phyloP scores from a whole-genome alignment of 1,140 invertebrate species.

The Drosophila gunungcola region DNA sequence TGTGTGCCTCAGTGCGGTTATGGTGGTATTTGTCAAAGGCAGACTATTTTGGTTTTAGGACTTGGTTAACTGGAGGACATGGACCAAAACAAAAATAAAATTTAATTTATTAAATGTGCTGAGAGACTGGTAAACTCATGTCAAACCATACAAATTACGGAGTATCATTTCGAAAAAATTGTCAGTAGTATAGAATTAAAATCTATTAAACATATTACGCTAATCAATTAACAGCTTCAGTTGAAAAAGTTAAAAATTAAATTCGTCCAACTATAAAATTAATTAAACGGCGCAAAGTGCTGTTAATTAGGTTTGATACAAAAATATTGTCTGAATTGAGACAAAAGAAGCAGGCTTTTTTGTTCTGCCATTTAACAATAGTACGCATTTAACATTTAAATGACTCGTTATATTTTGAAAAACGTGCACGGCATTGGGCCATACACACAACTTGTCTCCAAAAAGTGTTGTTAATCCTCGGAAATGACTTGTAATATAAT shows the following conservation, averaged over 20 bases:
- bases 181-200: conserved; percentile 10
- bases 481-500: conserved; percentile 39
- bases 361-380: background rate
- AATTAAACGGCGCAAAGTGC: conserved; percentile 5
- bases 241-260: conserved; percentile 5
- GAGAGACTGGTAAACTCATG: background rate
- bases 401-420: background rate
- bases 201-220: background rate
- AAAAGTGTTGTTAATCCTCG: conserved; percentile 14
- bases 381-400: background rate
- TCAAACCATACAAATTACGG: background rate
- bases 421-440: background rate
- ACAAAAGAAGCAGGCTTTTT: background rate
- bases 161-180: background rate
- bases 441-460: background rate
- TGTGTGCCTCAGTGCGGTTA: conserved; percentile 11
- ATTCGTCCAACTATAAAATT: conserved; percentile 4
- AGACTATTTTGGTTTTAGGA: conserved; percentile 38
- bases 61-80: conserved; percentile 16
- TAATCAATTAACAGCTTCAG: background rate
- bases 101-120: background rate
- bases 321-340: background rate
- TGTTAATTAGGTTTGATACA: conserved; percentile 42
- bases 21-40: conserved; percentile 30
- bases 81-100: background rate